Evolutionary conservation across 2,113 vertebrate species (phyloP).

Genomic region (Serilophus lunatus): DNA sequence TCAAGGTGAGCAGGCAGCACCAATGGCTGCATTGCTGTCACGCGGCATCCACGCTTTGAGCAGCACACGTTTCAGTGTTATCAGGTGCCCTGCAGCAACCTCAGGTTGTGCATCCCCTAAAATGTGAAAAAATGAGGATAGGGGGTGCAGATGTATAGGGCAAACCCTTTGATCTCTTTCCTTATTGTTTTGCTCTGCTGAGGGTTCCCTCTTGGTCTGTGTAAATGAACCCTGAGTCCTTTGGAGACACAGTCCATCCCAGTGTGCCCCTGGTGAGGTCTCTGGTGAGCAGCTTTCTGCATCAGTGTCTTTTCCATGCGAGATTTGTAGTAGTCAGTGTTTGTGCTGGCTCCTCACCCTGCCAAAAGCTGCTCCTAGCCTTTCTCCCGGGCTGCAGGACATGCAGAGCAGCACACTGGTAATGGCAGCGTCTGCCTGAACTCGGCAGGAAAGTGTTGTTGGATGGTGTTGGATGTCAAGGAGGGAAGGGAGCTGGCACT

Average conservation of each 20-base stretch:
- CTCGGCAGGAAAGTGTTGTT: slow-evolving; percentile 40
- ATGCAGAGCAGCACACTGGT: slow-evolving; percentile 32
- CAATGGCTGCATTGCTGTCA: rapidly evolving
- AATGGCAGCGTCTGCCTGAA: slow-evolving; percentile 41
- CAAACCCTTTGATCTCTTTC: not conserved
- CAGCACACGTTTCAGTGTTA: rapidly evolving
- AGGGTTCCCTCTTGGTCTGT: not conserved
- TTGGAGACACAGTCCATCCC: rapidly evolving
- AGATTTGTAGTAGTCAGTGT: not conserved
- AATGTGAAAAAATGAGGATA: not conserved
- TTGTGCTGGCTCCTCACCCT: not conserved
- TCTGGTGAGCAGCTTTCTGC: not conserved
- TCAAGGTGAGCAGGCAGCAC: rapidly evolving
- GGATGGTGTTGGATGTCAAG: slow-evolving; percentile 52
- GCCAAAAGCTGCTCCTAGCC: not conserved
- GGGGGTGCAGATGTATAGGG: not conserved
- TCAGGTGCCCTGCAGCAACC: not conserved
- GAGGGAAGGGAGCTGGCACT: slow-evolving; percentile 19
- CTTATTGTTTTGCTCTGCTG: not conserved
- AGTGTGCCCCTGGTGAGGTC: not conserved
- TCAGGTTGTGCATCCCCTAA: not conserved
- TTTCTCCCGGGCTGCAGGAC: not conserved
- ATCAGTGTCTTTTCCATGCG: not conserved
- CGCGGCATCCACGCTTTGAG: rapidly evolving
- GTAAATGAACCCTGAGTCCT: not conserved